phyloP scores from a whole-genome alignment of 2,797 vertebrate genomes.

The Steatocranus sp. region DNA sequence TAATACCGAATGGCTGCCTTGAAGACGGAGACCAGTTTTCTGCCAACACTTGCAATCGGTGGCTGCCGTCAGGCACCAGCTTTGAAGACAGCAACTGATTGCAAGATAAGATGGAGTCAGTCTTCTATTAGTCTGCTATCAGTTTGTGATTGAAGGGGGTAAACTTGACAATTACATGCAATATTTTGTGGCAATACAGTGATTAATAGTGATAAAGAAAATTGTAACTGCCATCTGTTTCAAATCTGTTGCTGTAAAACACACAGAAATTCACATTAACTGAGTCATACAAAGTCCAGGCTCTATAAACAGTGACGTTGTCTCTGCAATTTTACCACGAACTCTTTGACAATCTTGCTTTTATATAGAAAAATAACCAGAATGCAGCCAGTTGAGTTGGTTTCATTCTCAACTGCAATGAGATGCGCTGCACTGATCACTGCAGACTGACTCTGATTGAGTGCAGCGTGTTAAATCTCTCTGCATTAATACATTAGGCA shows the following conservation, averaged over 20 bases:
- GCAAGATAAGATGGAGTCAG: neutral
- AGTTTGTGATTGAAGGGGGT: neutral
- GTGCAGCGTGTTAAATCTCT: neutral
- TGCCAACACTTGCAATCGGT: neutral
- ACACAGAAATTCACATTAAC: neutral
- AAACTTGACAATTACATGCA: neutral
- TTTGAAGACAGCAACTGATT: neutral
- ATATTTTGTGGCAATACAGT: neutral
- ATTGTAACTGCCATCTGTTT: neutral
- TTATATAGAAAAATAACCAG: neutral
- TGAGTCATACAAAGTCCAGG: neutral
- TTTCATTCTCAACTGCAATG: neutral
- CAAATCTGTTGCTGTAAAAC: neutral
- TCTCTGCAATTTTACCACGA: neutral
- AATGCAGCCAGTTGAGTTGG: neutral
- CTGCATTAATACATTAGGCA: neutral
- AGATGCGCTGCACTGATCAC: neutral
- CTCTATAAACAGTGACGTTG: accelerated
- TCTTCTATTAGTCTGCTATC: neutral
- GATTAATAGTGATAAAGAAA: neutral
- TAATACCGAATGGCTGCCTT: neutral
- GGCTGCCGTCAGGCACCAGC: neutral
- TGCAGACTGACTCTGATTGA: neutral
- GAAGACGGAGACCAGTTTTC: accelerated
- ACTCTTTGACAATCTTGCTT: neutral